Percentiles rank a stretch among this genome's conserved stretches.
Evolutionary conservation across 2,888 invertebrate species (phyloP).

Genomic region (Zootermopsis nevadensis): DNA sequence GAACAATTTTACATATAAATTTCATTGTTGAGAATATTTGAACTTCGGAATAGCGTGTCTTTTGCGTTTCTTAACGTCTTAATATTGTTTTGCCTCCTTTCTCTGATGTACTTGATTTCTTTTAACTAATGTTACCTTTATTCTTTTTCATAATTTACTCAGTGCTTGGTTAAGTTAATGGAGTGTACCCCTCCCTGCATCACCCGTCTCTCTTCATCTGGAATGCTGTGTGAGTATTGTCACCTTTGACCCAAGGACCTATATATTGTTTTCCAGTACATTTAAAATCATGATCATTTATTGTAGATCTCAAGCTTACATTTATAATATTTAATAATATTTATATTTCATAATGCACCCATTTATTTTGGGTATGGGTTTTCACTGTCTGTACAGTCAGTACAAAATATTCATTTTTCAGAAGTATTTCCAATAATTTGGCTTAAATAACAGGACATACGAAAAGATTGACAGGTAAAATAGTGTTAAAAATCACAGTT

Average conservation of each 20-base stretch:
- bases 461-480: constrained; percentile 20
- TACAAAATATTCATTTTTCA: too few species aligned
- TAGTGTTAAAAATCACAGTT: background rate
- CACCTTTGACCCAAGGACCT: background rate
- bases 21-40: too few species aligned
- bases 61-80: background rate
- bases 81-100: background rate
- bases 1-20: too few species aligned
- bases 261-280: background rate
- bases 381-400: too few species aligned
- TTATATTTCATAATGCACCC: too few species aligned
- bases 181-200: constrained; percentile 46
- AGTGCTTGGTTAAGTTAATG: constrained; percentile 48
- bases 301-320: too few species aligned
- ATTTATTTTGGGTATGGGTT: too few species aligned
- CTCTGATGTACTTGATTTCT: background rate
- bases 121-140: constrained; percentile 17
- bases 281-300: too few species aligned
- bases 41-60: background rate
- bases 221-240: constrained; percentile 49
- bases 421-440: too few species aligned
- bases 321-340: too few species aligned
- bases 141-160: constrained; percentile 17
- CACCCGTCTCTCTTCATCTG: constrained; percentile 41
- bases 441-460: background rate